Evolutionary conservation across 2,888 invertebrate species (phyloP).

Genomic region (Andrena marginata): DNA sequence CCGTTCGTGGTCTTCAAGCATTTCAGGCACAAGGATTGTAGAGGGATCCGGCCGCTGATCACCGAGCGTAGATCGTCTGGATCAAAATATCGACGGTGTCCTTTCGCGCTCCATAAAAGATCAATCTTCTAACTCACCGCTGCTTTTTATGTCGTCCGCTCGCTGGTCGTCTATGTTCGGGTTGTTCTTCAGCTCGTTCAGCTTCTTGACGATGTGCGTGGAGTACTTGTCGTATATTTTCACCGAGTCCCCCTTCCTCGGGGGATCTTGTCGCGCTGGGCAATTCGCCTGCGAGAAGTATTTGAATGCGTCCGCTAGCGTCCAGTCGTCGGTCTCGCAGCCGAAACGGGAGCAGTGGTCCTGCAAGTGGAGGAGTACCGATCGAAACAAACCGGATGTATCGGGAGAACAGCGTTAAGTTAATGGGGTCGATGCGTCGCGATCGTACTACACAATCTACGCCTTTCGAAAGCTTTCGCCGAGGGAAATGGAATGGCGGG

Average conservation of each 20-base stretch:
- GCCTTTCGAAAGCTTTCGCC: background rate
- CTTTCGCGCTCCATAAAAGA: too few species aligned
- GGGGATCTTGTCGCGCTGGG: background rate
- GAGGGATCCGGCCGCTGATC: slow-evolving; percentile 35
- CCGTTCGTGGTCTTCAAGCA: slow-evolving; percentile 68
- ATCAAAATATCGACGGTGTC: background rate
- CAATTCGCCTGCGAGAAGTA: slow-evolving; percentile 58
- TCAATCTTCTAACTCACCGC: slow-evolving; percentile 58
- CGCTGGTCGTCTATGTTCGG: slow-evolving; percentile 68
- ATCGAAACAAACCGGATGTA: background rate
- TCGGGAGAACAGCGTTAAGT: background rate
- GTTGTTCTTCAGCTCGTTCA: slow-evolving; percentile 71
- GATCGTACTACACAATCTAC: background rate
- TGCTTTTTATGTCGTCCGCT: slow-evolving; percentile 68
- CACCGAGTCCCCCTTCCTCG: slow-evolving; percentile 39
- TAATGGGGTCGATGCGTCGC: background rate
- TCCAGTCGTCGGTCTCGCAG: slow-evolving; percentile 73
- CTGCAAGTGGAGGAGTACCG: slow-evolving; percentile 41
- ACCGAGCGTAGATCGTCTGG: slow-evolving; percentile 68
- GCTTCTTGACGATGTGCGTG: slow-evolving; percentile 65
- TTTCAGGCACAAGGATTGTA: slow-evolving; percentile 75
- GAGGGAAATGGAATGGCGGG: background rate
- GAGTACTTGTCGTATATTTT: slow-evolving; percentile 73
- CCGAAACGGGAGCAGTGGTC: slow-evolving; percentile 75
- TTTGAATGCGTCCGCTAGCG: slow-evolving; percentile 64